A percentile compares a stretch with the other conserved stretches of the same genome.
Conservation (phyloP, 2,113 vertebrate species). For the Guaruba guarouba region DNA sequence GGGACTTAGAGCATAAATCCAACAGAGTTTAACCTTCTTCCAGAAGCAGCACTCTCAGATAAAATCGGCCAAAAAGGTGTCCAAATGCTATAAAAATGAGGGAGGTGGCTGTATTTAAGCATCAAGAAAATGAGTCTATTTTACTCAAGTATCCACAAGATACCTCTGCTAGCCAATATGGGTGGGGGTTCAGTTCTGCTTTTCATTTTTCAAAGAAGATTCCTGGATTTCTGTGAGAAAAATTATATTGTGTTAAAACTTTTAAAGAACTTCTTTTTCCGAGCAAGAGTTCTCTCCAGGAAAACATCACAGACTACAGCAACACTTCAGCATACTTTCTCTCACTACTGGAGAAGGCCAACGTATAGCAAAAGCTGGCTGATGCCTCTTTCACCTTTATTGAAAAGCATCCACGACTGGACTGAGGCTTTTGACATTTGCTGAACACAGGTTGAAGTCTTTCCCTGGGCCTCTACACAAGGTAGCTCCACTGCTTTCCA, state of each 20-base stretch:
- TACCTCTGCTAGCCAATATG: neutral
- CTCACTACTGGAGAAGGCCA: neutral
- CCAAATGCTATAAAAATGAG: conserved; percentile 47
- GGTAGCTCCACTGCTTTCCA: neutral
- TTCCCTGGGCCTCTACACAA: accelerated
- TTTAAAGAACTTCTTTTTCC: conserved; percentile 35
- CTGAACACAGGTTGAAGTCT: neutral
- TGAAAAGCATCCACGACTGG: neutral
- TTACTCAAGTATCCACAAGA: conserved; percentile 14
- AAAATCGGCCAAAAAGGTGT: conserved; percentile 11
- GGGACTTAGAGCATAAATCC: neutral
- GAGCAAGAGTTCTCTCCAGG: conserved; percentile 35
- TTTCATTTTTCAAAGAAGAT: conserved; percentile 50
- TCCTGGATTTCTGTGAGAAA: conserved; percentile 58
- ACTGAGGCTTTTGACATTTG: neutral
- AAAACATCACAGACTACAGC: conserved; percentile 13
- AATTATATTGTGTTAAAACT: conserved; percentile 55
- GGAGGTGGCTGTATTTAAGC: neutral
- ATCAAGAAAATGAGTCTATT: neutral
- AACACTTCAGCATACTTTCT: neutral
- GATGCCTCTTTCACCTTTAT: neutral
- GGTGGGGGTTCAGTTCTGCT: neutral
- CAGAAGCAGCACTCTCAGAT: neutral
- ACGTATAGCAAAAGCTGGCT: neutral
- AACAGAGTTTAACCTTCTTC: neutral